Evolutionary conservation across 2,113 vertebrate species (phyloP), one percentile per base, ranked within the genome.

Genomic region (Atrichornis clamosus): DNA sequence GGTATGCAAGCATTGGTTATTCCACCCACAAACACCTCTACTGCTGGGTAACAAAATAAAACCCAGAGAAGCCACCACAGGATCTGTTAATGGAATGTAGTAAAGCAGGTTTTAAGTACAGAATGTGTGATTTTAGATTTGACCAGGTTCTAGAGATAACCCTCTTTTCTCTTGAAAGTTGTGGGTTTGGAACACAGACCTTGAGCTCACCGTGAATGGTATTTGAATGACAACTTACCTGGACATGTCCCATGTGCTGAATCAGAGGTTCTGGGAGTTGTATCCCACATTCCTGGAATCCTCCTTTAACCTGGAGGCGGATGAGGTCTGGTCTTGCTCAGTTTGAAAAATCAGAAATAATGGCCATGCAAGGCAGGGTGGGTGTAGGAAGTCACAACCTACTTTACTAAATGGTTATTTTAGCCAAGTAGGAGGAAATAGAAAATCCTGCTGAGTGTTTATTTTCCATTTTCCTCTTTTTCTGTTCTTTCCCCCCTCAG

Each of bases 401-500:
- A 0, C 78, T 72, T 9, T 32, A 42, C 55, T 52, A n/a, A 32
- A 17, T 18, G 56, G 9, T 68, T 78, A 2, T 76, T 95, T 84
- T 27, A 85, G 67, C 32, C 77, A 74, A 22, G 26, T 24, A 47
- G 42, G 42, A 53, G 30, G 76, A 88, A 82, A 16, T 2, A 37
- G 13, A 70, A 81, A 68, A 60, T 52, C 21, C 62, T 91, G 50
- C 76, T 77, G 79, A 86, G 63, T 88, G 77, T 44, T 92, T 28
- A 5, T 59, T 79, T 67, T 69, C 52, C 20, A 2, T 84, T 70
- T 84, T 59, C 49, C 33, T 86, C 49, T 56, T 32, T 60, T 39
- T 42, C 37, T 39, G 21, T 78, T 87, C 46, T 94, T 82, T 68
- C 15, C 42, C 9, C 62, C 23, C 32, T 35, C 96, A 99, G 99